Evolutionary conservation across 2,888 invertebrate genomes (phyloP).

Genomic region (Eremobia ochroleuca): DNA sequence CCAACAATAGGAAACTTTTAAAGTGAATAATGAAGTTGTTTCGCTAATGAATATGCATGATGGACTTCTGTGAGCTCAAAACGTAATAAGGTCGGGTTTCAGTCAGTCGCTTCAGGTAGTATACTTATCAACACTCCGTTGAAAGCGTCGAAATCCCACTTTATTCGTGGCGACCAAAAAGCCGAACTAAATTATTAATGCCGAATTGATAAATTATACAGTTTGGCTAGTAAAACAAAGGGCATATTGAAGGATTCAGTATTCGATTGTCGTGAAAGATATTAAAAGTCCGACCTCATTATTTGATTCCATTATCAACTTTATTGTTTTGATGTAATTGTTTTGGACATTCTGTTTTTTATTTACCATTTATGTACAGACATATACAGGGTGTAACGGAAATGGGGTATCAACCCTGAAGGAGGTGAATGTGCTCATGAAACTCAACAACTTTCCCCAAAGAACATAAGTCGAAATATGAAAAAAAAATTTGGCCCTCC

Average conservation of each 20-base stretch:
- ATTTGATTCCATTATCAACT: background rate
- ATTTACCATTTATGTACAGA: too few relatives aligned
- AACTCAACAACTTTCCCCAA: too few relatives aligned
- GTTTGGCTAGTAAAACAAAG: constrained; percentile 1
- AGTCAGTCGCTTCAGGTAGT: constrained; percentile 1
- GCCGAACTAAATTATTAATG: background rate
- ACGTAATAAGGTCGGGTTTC: constrained; percentile 8
- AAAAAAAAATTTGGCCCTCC: too few relatives aligned
- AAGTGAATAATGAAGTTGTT: constrained; percentile 16
- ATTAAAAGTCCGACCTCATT: background rate
- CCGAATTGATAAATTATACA: background rate
- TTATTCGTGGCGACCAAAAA: background rate
- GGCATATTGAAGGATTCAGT: background rate
- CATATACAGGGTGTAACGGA: too few relatives aligned
- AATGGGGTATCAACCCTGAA: too few relatives aligned
- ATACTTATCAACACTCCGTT: background rate
- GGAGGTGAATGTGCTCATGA: too few relatives aligned
- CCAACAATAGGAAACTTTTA: constrained; percentile 10
- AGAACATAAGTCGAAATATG: too few relatives aligned
- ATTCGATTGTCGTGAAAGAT: background rate
- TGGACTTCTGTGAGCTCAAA: background rate
- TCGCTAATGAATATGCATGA: constrained; percentile 17
- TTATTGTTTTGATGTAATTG: background rate
- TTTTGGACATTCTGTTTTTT: background rate
- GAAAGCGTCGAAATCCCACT: background rate